Conservation (phyloP, 2,797 vertebrate species). For the Amblyraja radiata region DNA sequence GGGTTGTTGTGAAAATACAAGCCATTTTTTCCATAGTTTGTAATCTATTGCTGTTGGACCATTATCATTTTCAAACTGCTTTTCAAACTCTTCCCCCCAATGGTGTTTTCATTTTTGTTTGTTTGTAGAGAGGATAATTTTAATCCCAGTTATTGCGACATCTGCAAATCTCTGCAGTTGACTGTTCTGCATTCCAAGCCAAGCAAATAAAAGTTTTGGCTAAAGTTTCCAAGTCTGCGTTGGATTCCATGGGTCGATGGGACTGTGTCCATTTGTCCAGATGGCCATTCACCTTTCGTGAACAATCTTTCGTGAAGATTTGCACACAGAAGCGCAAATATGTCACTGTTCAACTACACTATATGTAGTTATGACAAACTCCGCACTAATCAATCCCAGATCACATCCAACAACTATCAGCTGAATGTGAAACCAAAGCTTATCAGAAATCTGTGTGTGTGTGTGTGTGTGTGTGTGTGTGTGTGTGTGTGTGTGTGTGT, state of each 20-base stretch:
- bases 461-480: neutral
- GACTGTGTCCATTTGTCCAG: neutral
- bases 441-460: too few species aligned
- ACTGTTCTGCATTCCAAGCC: neutral
- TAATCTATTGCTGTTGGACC: neutral
- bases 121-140: constrained; percentile 5
- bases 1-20: neutral
- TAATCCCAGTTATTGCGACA: neutral
- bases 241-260: neutral
- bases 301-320: neutral
- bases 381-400: neutral
- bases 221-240: neutral
- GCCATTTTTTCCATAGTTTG: neutral
- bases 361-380: neutral
- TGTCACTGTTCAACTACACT: neutral
- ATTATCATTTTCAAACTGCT: too few species aligned
- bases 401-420: neutral
- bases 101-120: neutral
- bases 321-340: neutral
- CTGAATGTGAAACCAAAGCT: neutral
- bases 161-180: neutral
- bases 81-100: neutral
- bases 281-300: neutral
- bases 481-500: neutral
- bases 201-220: constrained; percentile 1